Percentiles rank a stretch among this genome's conserved stretches.
These are phyloP conservation scores for Sweltsa coloradensis DNA, from an alignment of 1,140 invertebrate genomes.

Conservation along the genomic window DNA sequence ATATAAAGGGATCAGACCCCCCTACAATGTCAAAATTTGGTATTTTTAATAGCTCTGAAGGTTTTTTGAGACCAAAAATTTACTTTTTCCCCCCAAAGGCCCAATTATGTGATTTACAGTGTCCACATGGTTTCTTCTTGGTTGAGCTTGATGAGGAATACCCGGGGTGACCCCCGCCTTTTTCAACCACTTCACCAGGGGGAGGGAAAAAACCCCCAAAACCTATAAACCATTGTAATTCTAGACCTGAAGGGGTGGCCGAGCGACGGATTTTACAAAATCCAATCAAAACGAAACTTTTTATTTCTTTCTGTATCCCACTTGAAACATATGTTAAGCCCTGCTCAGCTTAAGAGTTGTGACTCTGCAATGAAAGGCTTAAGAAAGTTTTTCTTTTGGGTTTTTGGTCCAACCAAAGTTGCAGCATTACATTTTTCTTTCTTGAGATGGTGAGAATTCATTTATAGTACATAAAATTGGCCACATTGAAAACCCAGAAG, in stretches of 20 bases:
- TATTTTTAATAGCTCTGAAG: conserved; percentile 17
- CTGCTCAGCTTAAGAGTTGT: conserved; percentile 9
- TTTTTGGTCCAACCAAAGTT: conserved; percentile 13
- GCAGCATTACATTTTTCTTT: conserved; percentile 1
- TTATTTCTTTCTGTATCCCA: conserved; percentile 1
- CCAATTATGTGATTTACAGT: conserved; percentile 15
- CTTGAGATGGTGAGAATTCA: conserved; percentile 10
- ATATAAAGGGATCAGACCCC: conserved; percentile 20
- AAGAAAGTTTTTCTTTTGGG: conserved; percentile 16
- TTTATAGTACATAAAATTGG: conserved; percentile 14
- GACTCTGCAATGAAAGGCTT: conserved; percentile 17
- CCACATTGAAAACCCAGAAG: conserved; percentile 13
- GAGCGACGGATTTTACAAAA: conserved; percentile 19
- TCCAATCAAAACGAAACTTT: conserved; percentile 15
- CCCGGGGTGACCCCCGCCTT: conserved; percentile 12
- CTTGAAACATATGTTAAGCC: conserved; percentile 15
- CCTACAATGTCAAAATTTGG: conserved; percentile 19
- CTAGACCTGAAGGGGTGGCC: conserved; percentile 14
- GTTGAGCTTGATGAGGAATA: conserved; percentile 12
- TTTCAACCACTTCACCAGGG: conserved; percentile 15
- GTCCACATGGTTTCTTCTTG: conserved; percentile 15
- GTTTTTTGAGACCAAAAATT: conserved; percentile 17
- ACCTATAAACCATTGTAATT: conserved; percentile 22
- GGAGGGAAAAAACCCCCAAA: conserved; percentile 21
- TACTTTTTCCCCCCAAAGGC: conserved; percentile 4